These are phyloP conservation scores for Eupristina koningsbergeri DNA, from an alignment of 1,140 invertebrate species.

Conservation along the genomic window DNA sequence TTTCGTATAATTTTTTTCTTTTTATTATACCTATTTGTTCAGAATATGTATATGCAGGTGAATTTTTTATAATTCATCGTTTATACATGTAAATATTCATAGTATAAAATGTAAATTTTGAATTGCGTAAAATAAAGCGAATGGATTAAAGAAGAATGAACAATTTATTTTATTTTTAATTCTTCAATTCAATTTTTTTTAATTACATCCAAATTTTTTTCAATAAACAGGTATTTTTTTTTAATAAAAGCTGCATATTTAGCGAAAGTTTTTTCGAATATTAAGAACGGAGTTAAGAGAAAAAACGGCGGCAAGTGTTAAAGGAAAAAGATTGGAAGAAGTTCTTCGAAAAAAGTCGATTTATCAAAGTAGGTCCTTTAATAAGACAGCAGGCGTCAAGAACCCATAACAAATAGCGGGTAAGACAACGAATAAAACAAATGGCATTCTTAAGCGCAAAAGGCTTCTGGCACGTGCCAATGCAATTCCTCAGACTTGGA, in stretches of 20 bases:
- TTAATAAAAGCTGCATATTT: background rate
- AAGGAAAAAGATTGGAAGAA: background rate
- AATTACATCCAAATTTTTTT: slow-evolving; percentile 13
- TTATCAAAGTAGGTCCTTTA: slow-evolving; percentile 47
- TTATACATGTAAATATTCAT: slow-evolving; percentile 44
- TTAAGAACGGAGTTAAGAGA: too few relatives aligned
- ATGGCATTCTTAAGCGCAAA: slow-evolving; percentile 55
- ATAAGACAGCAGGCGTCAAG: slow-evolving; percentile 48
- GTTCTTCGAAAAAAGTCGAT: slow-evolving; percentile 39
- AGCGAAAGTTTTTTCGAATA: background rate
- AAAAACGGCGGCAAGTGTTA: too few relatives aligned
- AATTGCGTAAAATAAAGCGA: background rate
- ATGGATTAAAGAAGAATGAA: background rate
- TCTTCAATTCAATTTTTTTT: too few relatives aligned
- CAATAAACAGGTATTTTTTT: background rate
- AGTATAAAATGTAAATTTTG: slow-evolving; percentile 42
- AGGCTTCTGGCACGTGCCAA: slow-evolving; percentile 58
- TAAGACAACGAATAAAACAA: slow-evolving; percentile 61
- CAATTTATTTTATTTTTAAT: slow-evolving; percentile 14
- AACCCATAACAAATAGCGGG: slow-evolving; percentile 56
- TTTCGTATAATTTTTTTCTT: background rate
- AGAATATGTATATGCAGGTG: slow-evolving; percentile 27
- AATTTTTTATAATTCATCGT: slow-evolving; percentile 35
- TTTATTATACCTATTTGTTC: slow-evolving; percentile 21
- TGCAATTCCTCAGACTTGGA: slow-evolving; percentile 62